Evolutionary conservation across 2,888 invertebrate species (phyloP).

Genomic region (Pilophorus perplexus): DNA sequence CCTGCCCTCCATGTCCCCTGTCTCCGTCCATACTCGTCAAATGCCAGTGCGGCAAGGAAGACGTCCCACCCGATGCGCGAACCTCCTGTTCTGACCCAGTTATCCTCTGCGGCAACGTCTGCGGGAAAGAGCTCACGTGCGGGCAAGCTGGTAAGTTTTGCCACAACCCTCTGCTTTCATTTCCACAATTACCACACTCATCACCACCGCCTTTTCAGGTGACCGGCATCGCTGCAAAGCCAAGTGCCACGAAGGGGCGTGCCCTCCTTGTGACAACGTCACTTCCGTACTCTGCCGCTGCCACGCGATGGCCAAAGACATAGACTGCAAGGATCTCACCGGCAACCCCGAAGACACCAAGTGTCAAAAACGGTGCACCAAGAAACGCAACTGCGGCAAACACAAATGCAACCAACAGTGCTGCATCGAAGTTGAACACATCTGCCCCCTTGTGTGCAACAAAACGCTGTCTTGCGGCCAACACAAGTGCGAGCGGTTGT

Average conservation of each 20-base stretch:
- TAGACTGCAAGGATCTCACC: slow-evolving; percentile 65
- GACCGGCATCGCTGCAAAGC: slow-evolving; percentile 68
- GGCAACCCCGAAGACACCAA: slow-evolving; percentile 64
- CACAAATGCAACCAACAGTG: slow-evolving; percentile 89
- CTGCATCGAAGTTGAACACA: slow-evolving; percentile 82
- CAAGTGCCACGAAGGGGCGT: slow-evolving; percentile 68
- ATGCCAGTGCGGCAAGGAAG: slow-evolving; percentile 75
- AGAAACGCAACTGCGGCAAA: slow-evolving; percentile 79
- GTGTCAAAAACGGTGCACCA: slow-evolving; percentile 88
- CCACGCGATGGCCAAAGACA: slow-evolving; percentile 74
- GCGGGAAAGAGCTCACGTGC: slow-evolving; percentile 54
- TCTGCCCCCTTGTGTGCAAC: slow-evolving; percentile 79
- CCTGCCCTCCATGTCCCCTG: slow-evolving; percentile 61
- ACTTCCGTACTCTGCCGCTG: slow-evolving; percentile 80
- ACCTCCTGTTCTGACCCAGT: slow-evolving; percentile 75
- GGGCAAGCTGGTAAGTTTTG: slow-evolving; percentile 48
- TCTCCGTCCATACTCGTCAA: slow-evolving; percentile 62
- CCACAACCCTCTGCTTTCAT: too few relatives aligned
- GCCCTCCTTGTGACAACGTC: slow-evolving; percentile 72
- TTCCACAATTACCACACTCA: too few relatives aligned
- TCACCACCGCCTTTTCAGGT: too few relatives aligned
- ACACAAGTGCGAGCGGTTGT: slow-evolving; percentile 84
- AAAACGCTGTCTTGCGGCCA: slow-evolving; percentile 79
- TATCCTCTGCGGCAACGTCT: slow-evolving; percentile 71
- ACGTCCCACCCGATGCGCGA: slow-evolving; percentile 56